Percentiles rank a stretch among this genome's conserved stretches.
Evolutionary conservation across 2,797 vertebrate species (phyloP).

Genomic region (Gallinago nigripennis): DNA sequence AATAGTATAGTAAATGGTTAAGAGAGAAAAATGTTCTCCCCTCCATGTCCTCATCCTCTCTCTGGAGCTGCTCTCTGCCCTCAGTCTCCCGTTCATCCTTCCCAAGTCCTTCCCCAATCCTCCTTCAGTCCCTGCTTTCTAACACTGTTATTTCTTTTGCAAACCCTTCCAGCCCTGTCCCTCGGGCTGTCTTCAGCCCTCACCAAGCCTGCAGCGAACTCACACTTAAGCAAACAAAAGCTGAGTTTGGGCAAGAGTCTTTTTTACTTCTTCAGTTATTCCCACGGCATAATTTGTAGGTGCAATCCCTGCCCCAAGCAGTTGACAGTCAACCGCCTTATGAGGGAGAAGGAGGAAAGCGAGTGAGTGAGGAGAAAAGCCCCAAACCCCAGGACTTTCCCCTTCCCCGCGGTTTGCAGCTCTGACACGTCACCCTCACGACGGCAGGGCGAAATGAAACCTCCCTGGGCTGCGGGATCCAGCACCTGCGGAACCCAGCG

Average conservation of each 20-base stretch:
- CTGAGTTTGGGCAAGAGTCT: neutral
- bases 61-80: neutral
- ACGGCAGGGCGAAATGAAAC: neutral
- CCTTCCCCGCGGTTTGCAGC: neutral
- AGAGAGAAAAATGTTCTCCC: slow-evolving; percentile 37
- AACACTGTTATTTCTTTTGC: neutral
- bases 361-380: neutral
- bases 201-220: neutral
- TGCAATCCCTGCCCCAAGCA: neutral
- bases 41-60: neutral
- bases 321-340: neutral
- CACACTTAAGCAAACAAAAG: neutral
- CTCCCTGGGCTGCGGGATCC: neutral
- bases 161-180: neutral
- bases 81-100: neutral
- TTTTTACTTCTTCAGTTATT: neutral
- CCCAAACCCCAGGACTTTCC: neutral
- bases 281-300: neutral
- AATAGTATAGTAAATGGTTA: slow-evolving; percentile 46
- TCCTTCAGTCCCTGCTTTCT: neutral
- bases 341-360: neutral
- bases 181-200: neutral
- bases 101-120: slow-evolving; percentile 3
- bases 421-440: neutral
- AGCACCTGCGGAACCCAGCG: neutral